Percentiles rank a stretch among this genome's conserved stretches.
phyloP scores from a whole-genome alignment of 2,113 vertebrate genomes.

The Strix uralensis region DNA sequence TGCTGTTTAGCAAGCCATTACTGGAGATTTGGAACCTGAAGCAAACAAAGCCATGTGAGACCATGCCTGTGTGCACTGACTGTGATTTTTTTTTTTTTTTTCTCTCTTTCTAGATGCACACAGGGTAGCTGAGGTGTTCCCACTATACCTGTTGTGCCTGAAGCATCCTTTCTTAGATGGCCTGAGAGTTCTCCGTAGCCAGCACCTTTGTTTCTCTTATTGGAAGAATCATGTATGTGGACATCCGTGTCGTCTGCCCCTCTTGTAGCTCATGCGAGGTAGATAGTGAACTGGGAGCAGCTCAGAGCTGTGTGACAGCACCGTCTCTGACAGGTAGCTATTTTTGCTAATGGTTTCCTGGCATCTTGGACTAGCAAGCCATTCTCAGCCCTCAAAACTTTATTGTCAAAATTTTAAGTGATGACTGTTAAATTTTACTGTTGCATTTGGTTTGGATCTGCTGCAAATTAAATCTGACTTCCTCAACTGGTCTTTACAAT shows the following conservation, averaged over 20 bases:
- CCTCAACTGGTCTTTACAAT: not conserved
- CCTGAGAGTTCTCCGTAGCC: not conserved
- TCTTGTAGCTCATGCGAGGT: not conserved
- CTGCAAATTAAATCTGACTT: conserved; percentile 1
- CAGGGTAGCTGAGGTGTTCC: not conserved
- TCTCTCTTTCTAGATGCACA: not conserved
- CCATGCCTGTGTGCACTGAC: not conserved
- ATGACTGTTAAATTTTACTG: conserved; percentile 15
- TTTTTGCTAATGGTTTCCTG: not conserved
- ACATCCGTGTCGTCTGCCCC: not conserved
- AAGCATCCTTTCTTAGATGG: not conserved
- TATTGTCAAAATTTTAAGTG: not conserved
- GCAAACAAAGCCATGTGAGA: not conserved
- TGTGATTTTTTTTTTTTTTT: not conserved
- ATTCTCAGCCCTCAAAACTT: not conserved
- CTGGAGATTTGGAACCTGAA: not conserved
- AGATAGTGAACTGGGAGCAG: not conserved
- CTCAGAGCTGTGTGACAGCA: not conserved
- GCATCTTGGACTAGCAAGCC: not conserved
- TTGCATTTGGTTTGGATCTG: conserved; percentile 18
- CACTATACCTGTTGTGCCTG: not conserved
- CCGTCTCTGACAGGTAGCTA: not conserved
- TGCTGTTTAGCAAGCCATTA: not conserved
- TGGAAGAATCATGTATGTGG: rapidly evolving
- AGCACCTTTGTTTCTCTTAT: not conserved